Conservation (phyloP, 2,797 vertebrate genomes). For the Ibycter americanus region DNA sequence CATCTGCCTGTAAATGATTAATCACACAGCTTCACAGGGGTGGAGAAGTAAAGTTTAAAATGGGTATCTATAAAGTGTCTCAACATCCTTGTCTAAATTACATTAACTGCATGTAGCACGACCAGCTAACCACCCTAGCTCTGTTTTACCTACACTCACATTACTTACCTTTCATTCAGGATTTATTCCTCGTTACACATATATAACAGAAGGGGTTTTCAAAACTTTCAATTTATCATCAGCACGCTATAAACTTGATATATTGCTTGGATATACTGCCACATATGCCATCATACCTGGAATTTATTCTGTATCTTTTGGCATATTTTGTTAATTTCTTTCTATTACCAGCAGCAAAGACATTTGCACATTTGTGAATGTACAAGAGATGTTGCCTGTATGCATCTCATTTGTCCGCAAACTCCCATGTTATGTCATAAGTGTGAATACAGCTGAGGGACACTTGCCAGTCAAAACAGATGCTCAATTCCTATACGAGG, state of each 20-base stretch:
- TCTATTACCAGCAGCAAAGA: neutral
- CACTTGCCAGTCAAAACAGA: constrained; percentile 42
- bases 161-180: neutral
- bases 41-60: neutral
- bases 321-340: neutral
- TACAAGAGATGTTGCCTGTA: neutral
- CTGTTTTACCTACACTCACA: neutral
- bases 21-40: neutral
- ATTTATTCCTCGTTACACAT: constrained; percentile 29
- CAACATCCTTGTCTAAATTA: neutral
- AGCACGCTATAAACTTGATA: neutral
- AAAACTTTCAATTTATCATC: neutral
- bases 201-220: constrained; percentile 4
- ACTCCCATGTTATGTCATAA: neutral
- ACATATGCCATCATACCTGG: neutral
- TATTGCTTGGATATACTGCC: neutral
- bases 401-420: neutral
- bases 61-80: neutral
- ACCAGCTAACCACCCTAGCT: neutral
- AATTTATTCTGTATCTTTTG: neutral
- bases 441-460: constrained; percentile 45
- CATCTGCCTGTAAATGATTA: neutral
- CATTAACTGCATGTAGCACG: neutral
- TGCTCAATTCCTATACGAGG: neutral
- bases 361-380: neutral